Percentiles rank a stretch among this genome's conserved stretches.
phyloP scores from a whole-genome alignment of 2,888 invertebrate species.

The Ennomos quercinarius region DNA sequence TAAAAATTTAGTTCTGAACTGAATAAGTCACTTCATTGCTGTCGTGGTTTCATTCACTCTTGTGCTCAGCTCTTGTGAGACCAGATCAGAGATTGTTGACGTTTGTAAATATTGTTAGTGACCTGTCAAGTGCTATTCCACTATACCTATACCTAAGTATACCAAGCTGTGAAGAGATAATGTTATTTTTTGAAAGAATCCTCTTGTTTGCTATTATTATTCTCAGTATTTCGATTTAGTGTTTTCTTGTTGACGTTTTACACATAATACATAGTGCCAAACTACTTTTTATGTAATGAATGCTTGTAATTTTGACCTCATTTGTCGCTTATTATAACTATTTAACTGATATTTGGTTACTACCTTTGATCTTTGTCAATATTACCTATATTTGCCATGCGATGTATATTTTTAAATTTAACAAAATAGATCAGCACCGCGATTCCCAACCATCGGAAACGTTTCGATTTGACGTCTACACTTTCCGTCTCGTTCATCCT shows the following conservation, averaged over 20 bases:
- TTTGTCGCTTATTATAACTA: conserved; percentile 46
- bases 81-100: conserved; percentile 69
- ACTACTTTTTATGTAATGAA: conserved; percentile 61
- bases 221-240: conserved; percentile 59
- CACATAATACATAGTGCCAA: conserved; percentile 81
- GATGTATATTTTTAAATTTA: conserved; percentile 29
- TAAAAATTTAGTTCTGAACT: not conserved
- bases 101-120: conserved; percentile 79
- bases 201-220: conserved; percentile 61
- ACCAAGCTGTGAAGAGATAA: conserved; percentile 65
- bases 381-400: too few relatives aligned
- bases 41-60: conserved; percentile 30
- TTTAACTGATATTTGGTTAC: conserved; percentile 20
- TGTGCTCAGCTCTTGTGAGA: conserved; percentile 58
- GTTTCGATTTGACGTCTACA: too few relatives aligned
- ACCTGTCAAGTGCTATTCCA: conserved; percentile 70
- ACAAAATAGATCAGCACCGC: conserved; percentile 37
- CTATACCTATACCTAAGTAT: conserved; percentile 54
- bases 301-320: conserved; percentile 56
- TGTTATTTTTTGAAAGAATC: conserved; percentile 65
- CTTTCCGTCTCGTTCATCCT: too few relatives aligned
- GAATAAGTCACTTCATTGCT: not conserved
- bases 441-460: too few relatives aligned
- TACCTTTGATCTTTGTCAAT: not conserved
- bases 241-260: conserved; percentile 59